Base-by-base conservation (phyloP, 2,113 vertebrate genomes). In the Leptobrachium ailaonicum region DNA sequence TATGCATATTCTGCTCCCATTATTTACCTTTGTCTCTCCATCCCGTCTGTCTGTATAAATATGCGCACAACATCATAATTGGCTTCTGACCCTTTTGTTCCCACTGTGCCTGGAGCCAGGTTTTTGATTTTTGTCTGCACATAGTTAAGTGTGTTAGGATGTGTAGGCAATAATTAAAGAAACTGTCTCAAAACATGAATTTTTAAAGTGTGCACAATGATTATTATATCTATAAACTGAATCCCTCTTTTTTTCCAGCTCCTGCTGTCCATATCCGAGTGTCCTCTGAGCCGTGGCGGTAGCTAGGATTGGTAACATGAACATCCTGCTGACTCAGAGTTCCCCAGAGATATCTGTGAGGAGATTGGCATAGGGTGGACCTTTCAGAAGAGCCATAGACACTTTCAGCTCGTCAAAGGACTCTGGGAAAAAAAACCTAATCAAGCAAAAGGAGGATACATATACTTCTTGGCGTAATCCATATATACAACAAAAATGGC, bases 261-360 rank as follows among this genome's bases (percentile, higher is more conserved):
- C 90, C 85, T 87, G 85, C 85, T 87, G 83, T 82, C 73, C 20
- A 84, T 89, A 89, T 91, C 89, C 88, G 90, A 84, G 87, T 86
- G 90, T 84, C 84, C 75, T 84, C 81, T 86, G 85, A 88, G 89
- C 87, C 83, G 81, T 86, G 66, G 76, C 85, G 86, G 73, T 89
- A 91, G 89, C 89, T 89, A 91, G 88, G 89, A 82, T 88, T 76
- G 84, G 87, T 95, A 93, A 93, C 89, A 93, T 92, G 92, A 84
- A 83, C 87, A 82, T 89, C 88, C 87, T 88, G 88, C 88, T 89
- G 90, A 87, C 85, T 32, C 53, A 67, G 40, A 44, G 32, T 2
- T 66, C 50, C 13, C 41, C 44, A n/a, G 40, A 58, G 40, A 66
- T 67, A 6, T 73, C n/a, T 68, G 47, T 66, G n/a, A 67, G 12